Evolutionary conservation across 2,888 invertebrate species (phyloP).

Genomic region (Clistopyga incitator): DNA sequence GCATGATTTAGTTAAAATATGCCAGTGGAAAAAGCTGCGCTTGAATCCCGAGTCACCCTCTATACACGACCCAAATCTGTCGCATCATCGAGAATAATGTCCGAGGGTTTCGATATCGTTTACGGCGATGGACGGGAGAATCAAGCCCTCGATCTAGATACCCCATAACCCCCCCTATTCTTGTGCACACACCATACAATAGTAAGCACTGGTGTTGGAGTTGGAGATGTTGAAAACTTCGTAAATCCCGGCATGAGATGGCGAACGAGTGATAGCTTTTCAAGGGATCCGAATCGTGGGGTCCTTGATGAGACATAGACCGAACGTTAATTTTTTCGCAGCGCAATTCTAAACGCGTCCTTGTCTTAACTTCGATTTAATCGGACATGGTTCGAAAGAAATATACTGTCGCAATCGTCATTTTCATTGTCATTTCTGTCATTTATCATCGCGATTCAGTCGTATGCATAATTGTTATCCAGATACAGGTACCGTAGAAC

Average conservation of each 20-base stretch:
- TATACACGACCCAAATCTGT: conserved; percentile 44
- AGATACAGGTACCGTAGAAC: too few species aligned
- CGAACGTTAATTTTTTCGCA: too few species aligned
- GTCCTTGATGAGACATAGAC: too few species aligned
- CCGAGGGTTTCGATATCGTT: conserved; percentile 37
- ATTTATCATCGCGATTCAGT: too few species aligned
- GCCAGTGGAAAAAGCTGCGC: background rate
- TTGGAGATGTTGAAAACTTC: conserved; percentile 52
- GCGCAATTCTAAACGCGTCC: too few species aligned
- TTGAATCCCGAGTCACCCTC: background rate
- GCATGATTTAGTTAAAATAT: background rate
- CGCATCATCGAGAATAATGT: conserved; percentile 61
- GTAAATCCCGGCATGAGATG: conserved; percentile 44
- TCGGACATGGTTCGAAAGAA: too few species aligned
- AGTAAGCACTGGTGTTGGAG: conserved; percentile 21
- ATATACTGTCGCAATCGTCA: too few species aligned
- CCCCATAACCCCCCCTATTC: background rate
- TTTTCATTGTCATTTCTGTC: too few species aligned
- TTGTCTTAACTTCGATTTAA: too few species aligned
- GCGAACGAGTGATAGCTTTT: conserved; percentile 23
- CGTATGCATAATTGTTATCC: too few species aligned
- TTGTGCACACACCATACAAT: background rate
- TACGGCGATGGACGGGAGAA: conserved; percentile 1
- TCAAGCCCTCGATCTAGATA: conserved; percentile 11
- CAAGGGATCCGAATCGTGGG: too few species aligned